Base-by-base conservation (phyloP, 2,797 vertebrate genomes). In the Pipistrellus nathusii region DNA sequence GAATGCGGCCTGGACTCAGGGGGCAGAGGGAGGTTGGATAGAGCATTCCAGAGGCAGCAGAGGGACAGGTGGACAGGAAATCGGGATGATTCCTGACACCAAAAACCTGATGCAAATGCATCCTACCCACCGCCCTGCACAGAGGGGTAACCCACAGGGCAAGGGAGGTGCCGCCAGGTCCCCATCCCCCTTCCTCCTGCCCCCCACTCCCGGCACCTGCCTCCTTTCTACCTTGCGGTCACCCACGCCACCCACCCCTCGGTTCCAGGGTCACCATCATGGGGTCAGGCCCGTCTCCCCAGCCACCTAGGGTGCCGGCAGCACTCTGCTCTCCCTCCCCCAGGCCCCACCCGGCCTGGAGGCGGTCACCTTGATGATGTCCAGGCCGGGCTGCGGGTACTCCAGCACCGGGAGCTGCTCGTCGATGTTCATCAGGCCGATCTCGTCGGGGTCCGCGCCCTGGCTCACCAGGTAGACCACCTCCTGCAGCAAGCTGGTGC, bases 371-470 rank as follows among this genome's bases (percentile, higher is more conserved):
- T 99, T 99, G 97, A 99, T 99, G 97, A 99, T 99, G 92, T 99
- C 99, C 96, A 99, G 98, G 15, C 99, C 99, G 0, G 99, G 99
- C 91, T 99, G 99, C 1, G 99, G 99, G 91, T 99, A 99, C 96
- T 99, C 99, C 93, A 99, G 96, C 84, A 99, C 99, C 0, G 99
- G 99, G 78, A 99, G 99, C 95, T 99, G 99, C 94, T 99, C 99
- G 55, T 99, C 99, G 25, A 99, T 99, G 98, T 99, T 99, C 99
- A 99, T 99, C 57, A 99, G 98, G 95, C 99, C 99, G 6, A 99
- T 99, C 98, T 99, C 99, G 88, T 99, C 99, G 0, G 99, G 99
- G 97, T 99, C 99, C 0, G 99, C 99, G 62, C 99, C 99, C 98
- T 99, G 99, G 97, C 99, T 99, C 97, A 99, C 99, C 5, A 99